phyloP scores from a whole-genome alignment of 1,140 invertebrate species.

The Calosoma granatense region DNA sequence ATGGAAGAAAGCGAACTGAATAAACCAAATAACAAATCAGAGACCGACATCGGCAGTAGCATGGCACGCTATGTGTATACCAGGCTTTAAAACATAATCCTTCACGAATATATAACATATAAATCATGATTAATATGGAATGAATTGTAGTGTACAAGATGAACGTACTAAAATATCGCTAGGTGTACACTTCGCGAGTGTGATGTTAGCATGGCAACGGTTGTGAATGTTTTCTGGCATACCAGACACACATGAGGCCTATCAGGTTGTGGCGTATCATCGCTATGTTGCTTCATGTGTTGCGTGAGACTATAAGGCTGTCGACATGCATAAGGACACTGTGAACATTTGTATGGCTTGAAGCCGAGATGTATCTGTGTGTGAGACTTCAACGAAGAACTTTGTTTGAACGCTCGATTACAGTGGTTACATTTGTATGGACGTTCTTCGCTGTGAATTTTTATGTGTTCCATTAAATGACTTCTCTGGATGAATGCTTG shows the following conservation, averaged over 20 bases:
- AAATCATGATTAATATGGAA: no score
- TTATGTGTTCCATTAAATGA: constrained; percentile 27
- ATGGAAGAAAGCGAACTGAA: no score
- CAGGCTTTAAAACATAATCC: no score
- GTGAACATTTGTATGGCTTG: constrained; percentile 16
- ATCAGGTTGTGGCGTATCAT: constrained; percentile 40
- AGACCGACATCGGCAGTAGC: no score
- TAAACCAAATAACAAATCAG: no score
- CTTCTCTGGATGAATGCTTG: constrained; percentile 26
- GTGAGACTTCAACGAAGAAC: constrained; percentile 25
- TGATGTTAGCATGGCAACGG: constrained; percentile 23
- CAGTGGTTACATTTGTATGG: constrained; percentile 27
- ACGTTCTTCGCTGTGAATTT: constrained; percentile 30
- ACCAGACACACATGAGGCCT: constrained; percentile 56
- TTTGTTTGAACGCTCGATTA: constrained; percentile 26
- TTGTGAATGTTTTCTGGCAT: constrained; percentile 61
- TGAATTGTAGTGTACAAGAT: no score
- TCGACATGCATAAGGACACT: constrained; percentile 18
- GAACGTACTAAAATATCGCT: background rate
- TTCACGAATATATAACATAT: no score
- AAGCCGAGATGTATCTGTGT: constrained; percentile 22
- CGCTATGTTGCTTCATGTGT: constrained; percentile 16
- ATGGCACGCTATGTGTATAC: no score
- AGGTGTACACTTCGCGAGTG: constrained; percentile 8
- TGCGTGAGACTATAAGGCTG: constrained; percentile 15